Percentiles rank a stretch among this genome's conserved stretches.
These are phyloP conservation scores for Ophion ventricosus DNA, from an alignment of 2,888 invertebrate species.

Conservation along the genomic window DNA sequence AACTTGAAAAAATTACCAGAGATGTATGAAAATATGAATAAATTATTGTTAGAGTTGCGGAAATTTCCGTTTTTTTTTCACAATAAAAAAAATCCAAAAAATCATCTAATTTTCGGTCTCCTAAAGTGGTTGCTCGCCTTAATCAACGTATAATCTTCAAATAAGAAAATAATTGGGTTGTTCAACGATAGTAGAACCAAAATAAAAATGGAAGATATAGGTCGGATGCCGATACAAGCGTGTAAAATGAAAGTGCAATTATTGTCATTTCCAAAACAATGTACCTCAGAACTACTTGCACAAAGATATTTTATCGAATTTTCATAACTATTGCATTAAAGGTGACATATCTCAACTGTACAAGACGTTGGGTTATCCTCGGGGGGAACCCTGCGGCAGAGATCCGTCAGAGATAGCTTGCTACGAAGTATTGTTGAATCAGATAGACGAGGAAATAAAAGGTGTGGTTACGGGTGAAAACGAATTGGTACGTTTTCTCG, in stretches of 20 bases:
- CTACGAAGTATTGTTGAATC: slow-evolving; percentile 82
- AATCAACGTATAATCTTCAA: not conserved
- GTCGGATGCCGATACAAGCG: too few relatives aligned
- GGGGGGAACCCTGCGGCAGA: slow-evolving; percentile 62
- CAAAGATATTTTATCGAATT: not conserved
- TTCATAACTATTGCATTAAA: slow-evolving; percentile 43
- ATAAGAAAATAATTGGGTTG: not conserved
- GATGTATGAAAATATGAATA: too few relatives aligned
- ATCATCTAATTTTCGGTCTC: too few relatives aligned
- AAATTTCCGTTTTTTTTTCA: too few relatives aligned
- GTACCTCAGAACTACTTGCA: not conserved
- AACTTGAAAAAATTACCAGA: too few relatives aligned
- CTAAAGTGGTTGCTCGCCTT: too few relatives aligned
- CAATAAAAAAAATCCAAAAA: too few relatives aligned
- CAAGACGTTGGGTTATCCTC: slow-evolving; percentile 54
- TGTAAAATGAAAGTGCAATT: too few relatives aligned
- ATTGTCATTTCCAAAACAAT: too few relatives aligned
- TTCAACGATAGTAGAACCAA: too few relatives aligned
- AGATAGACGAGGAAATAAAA: slow-evolving; percentile 83
- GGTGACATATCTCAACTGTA: slow-evolving; percentile 68
- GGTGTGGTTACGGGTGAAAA: slow-evolving; percentile 72
- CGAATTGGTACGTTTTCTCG: slow-evolving; percentile 68
- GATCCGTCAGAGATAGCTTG: slow-evolving; percentile 80
- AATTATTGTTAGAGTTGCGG: too few relatives aligned
- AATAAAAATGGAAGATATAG: too few relatives aligned